Base-by-base conservation (phyloP, 2,797 vertebrate species). In the Anabacerthia variegaticeps region DNA sequence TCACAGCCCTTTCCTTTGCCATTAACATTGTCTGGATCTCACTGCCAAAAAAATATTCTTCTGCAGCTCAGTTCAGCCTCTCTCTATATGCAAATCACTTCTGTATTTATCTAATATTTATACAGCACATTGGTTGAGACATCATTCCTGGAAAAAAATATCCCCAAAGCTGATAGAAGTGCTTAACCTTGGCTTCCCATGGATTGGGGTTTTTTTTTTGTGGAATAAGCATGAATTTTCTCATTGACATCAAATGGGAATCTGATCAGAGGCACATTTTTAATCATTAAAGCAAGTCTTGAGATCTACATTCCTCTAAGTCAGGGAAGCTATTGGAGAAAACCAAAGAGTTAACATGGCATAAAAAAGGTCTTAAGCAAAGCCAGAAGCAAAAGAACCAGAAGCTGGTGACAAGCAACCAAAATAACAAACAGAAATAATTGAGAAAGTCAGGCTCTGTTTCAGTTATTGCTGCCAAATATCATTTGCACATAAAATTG, bases 401-500 rank as follows among this genome's bases (percentile, higher is more conserved):
- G 41, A 81, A 84, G 8, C 4, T 67, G 41, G 19, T 58, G 44
- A 81, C 36, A 63, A 75, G 41, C 23, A 94, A 85, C 66, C 28
- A 85, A 74, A 78, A 72, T 54, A 83, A 43, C 11, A 14, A 79
- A 54, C 28, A 94, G 43, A 83, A 91, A 75, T 69, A 85, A 82
- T 41, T 74, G 54, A 68, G 51, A 56, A 92, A 81, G 36, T 48
- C 51, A 72, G 6, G 24, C 46, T 79, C 85, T 66, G 71, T 79
- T 89, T 91, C 73, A 81, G 16, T 79, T 88, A 82, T 32, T 6
- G 5, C n/a, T 67, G 66, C 79, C 92, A 96, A 81, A 61, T 80
- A 24, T 49, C 52, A 79, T 87, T 93, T 94, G 44, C 84, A 81
- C 61, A 85, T 88, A 66, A 84, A 93, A 85, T 43, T 81, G 80